Evolutionary conservation across 2,888 invertebrate species (phyloP).

Genomic region (Eudasyphora cyanicolor): DNA sequence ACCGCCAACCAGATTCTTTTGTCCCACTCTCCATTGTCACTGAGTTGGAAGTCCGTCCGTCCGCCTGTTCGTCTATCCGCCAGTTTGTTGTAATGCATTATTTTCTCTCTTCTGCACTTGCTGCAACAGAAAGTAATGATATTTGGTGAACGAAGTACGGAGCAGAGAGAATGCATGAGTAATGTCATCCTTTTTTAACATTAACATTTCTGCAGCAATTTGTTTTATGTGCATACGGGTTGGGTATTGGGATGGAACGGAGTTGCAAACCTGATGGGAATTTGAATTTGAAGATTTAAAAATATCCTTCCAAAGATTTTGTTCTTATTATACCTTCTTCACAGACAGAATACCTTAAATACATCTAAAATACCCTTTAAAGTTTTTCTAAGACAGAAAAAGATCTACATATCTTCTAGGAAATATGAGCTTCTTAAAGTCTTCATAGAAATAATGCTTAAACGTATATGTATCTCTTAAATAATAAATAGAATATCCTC

Average conservation of each 20-base stretch:
- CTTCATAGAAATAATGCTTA: too few species aligned
- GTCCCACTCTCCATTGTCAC: neutral
- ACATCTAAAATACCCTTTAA: too few species aligned
- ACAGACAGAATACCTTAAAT: too few species aligned
- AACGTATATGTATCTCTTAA: too few species aligned
- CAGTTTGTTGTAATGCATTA: neutral
- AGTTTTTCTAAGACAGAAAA: too few species aligned
- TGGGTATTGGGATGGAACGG: neutral
- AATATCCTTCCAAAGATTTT: too few species aligned
- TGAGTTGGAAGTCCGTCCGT: neutral
- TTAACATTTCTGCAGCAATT: constrained; percentile 41
- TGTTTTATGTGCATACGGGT: neutral
- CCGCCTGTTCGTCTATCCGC: neutral
- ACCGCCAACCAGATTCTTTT: neutral
- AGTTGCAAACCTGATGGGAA: neutral
- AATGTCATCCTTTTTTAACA: constrained; percentile 57
- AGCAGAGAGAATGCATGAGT: constrained; percentile 19
- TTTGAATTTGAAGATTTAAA: too few species aligned
- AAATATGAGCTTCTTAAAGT: too few species aligned
- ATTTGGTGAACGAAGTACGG: neutral
- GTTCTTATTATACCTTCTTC: too few species aligned
- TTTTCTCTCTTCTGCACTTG: neutral
- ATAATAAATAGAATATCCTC: too few species aligned
- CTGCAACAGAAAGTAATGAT: constrained; percentile 12
- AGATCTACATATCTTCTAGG: too few species aligned